Percentiles rank a stretch among this genome's conserved stretches.
Conservation (phyloP, 2,888 invertebrate species). For the Drepana falcataria region DNA sequence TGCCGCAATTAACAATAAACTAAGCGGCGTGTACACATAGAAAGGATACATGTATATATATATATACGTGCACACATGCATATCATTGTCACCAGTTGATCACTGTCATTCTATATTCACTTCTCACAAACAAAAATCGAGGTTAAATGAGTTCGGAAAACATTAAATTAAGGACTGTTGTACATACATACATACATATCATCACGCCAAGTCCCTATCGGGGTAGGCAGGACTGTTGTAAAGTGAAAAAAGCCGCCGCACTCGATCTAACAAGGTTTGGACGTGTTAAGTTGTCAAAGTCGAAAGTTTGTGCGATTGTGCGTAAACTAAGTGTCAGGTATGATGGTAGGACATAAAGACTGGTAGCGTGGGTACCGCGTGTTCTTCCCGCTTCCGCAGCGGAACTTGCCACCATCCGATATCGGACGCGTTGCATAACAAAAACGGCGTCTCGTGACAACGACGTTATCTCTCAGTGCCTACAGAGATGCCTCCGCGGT, state of each 20-base stretch:
- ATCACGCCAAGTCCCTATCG: no score
- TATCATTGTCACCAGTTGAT: not conserved
- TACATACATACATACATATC: no score
- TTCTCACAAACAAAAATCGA: conserved; percentile 28
- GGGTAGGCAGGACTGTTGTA: no score
- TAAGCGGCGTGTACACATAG: not conserved
- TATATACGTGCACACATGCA: not conserved
- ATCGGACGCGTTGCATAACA: conserved; percentile 59
- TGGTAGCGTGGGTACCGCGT: no score
- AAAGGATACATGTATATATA: not conserved
- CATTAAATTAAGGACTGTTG: conserved; percentile 18
- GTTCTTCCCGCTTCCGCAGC: conserved; percentile 28
- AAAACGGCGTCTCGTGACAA: conserved; percentile 62
- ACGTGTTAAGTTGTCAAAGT: no score
- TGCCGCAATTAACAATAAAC: not conserved
- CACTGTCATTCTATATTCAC: conserved; percentile 20
- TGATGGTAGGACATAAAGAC: no score
- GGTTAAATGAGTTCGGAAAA: conserved; percentile 31
- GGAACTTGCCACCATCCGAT: conserved; percentile 34
- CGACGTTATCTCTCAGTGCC: conserved; percentile 65
- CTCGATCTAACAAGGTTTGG: no score
- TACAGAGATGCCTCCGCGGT: conserved; percentile 60
- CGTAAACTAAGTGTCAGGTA: no score
- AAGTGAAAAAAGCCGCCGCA: conserved; percentile 18
- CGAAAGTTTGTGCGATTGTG: no score